A percentile compares a stretch with the other conserved stretches of the same genome.
Evolutionary conservation across 2,888 invertebrate genomes (phyloP).

Genomic region (Pycnomerus fuliginosus): DNA sequence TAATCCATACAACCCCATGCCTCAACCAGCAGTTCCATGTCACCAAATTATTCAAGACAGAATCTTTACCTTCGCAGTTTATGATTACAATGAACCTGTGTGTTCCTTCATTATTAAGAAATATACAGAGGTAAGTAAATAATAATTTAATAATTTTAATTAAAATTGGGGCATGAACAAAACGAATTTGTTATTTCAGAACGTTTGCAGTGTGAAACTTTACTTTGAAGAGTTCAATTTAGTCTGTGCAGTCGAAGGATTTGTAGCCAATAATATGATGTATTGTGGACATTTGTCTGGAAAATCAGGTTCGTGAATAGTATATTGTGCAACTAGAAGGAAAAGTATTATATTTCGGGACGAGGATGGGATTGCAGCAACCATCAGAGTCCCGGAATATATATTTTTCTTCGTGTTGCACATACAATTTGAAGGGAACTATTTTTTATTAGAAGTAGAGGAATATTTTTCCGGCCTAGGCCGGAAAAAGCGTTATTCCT

Average conservation of each 20-base stretch:
- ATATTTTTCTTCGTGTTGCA: too few relatives aligned
- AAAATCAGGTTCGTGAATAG: slow-evolving; percentile 33
- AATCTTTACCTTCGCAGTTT: slow-evolving; percentile 40
- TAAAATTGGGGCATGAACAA: not conserved
- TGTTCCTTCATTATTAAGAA: slow-evolving; percentile 29
- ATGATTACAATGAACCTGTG: slow-evolving; percentile 28
- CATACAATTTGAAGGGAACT: slow-evolving; percentile 4
- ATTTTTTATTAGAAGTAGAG: not conserved
- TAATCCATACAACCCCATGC: not conserved
- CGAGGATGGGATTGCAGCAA: too few relatives aligned
- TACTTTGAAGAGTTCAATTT: slow-evolving; percentile 43
- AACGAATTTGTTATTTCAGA: slow-evolving; percentile 33
- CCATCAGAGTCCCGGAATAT: too few relatives aligned
- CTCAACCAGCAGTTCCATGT: slow-evolving; percentile 27
- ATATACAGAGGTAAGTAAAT: slow-evolving; percentile 29
- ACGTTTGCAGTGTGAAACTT: slow-evolving; percentile 43
- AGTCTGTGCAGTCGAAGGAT: slow-evolving; percentile 41
- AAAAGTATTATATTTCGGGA: too few relatives aligned
- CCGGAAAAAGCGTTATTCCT: too few relatives aligned
- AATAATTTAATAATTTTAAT: slow-evolving; percentile 1
- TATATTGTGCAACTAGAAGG: too few relatives aligned
- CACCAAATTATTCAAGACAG: slow-evolving; percentile 34
- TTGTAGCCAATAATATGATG: slow-evolving; percentile 40
- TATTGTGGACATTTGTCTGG: slow-evolving; percentile 46
- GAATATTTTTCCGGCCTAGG: too few relatives aligned